Evolutionary conservation across 2,113 vertebrate species (phyloP).

Genomic region (Mormoops blainvillei): DNA sequence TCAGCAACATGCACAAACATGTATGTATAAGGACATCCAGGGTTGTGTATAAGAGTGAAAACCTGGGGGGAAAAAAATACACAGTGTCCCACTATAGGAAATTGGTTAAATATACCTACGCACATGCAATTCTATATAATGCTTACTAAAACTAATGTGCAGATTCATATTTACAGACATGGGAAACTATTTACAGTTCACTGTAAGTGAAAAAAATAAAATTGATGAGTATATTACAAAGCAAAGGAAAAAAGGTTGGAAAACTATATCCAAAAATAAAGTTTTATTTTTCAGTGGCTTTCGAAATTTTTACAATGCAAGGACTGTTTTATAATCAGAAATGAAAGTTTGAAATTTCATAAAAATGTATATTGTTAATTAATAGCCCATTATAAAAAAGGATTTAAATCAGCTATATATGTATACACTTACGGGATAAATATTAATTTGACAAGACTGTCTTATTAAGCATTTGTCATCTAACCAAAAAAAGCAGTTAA

Average conservation of each 20-base stretch:
- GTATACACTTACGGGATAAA: background rate
- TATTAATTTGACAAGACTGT: background rate
- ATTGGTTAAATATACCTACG: background rate
- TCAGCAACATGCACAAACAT: background rate
- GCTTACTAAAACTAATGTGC: background rate
- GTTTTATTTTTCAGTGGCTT: background rate
- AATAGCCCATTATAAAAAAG: background rate
- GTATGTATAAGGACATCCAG: background rate
- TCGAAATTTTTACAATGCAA: background rate
- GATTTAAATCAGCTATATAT: background rate
- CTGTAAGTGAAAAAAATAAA: background rate
- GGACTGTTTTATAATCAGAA: background rate
- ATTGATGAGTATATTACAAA: background rate
- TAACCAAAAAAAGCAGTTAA: background rate
- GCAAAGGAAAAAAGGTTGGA: background rate
- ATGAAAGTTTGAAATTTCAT: background rate
- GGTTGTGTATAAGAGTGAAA: background rate
- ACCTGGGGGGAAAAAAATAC: background rate
- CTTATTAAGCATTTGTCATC: background rate
- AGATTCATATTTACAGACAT: background rate
- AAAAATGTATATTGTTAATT: background rate
- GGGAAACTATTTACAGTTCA: background rate
- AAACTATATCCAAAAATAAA: background rate
- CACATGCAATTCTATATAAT: background rate
- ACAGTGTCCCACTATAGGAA: background rate